Evolutionary conservation across 2,113 vertebrate species (phyloP).

Genomic region (Beaufortia kweichowensis): DNA sequence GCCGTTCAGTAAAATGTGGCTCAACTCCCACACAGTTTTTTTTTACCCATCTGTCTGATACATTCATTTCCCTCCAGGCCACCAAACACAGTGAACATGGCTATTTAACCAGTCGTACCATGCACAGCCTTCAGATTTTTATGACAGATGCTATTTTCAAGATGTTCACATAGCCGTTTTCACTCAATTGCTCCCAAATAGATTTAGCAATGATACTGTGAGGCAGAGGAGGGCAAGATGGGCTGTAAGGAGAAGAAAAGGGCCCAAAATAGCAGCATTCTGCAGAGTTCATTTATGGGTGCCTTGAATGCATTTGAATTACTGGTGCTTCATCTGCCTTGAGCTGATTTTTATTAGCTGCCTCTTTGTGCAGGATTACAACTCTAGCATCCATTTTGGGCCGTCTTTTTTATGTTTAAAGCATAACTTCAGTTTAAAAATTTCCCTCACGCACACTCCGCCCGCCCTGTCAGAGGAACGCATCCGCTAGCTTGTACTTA

Average conservation of each 20-base stretch:
- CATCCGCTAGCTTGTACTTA: constrained; percentile 60
- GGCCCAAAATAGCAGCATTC: constrained; percentile 61
- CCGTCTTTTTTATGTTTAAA: constrained; percentile 60
- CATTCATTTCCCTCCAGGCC: constrained; percentile 54
- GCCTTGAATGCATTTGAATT: constrained; percentile 73
- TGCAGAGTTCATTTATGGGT: constrained; percentile 67
- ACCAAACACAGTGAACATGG: constrained; percentile 60
- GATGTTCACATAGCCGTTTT: constrained; percentile 76
- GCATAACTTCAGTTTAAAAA: constrained; percentile 63
- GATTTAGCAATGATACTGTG: constrained; percentile 76
- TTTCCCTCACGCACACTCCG: constrained; percentile 59
- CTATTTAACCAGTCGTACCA: constrained; percentile 72
- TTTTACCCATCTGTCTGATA: background rate
- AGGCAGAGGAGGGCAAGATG: constrained; percentile 58
- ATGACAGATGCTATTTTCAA: constrained; percentile 73
- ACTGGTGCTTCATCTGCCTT: constrained; percentile 77
- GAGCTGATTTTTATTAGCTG: constrained; percentile 71
- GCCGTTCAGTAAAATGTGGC: background rate
- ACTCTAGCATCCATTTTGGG: constrained; percentile 66
- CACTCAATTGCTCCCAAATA: constrained; percentile 79
- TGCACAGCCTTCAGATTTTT: constrained; percentile 71
- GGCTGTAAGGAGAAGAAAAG: constrained; percentile 54
- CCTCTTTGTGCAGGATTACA: constrained; percentile 75
- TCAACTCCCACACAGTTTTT: background rate
- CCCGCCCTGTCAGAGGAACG: constrained; percentile 57